These are phyloP conservation scores for Acanthosoma haemorrhoidale DNA, from an alignment of 2,888 invertebrate species.

Conservation along the genomic window DNA sequence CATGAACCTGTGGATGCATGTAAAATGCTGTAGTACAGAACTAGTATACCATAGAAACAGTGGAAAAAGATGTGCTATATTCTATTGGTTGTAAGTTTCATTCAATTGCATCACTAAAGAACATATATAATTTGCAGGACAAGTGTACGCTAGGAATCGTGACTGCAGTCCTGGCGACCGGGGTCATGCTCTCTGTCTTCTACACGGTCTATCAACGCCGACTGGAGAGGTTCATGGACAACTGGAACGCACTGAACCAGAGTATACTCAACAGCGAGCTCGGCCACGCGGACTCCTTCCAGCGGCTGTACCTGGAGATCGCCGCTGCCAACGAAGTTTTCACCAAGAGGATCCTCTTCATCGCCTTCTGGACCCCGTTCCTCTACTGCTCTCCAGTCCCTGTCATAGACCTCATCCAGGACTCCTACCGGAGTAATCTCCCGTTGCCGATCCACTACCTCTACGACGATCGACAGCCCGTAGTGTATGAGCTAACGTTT, in stretches of 20 bases:
- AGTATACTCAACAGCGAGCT: background rate
- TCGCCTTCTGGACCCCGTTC: background rate
- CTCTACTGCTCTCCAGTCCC: constrained; percentile 3
- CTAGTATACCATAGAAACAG: too few species aligned
- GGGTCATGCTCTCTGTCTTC: background rate
- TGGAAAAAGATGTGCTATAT: too few species aligned
- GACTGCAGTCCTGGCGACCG: background rate
- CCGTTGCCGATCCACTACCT: background rate
- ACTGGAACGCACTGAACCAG: background rate
- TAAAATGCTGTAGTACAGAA: too few species aligned
- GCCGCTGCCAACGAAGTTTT: background rate
- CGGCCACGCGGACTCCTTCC: background rate
- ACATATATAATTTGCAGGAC: too few species aligned
- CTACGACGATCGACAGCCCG: background rate
- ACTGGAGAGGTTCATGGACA: background rate
- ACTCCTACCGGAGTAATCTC: background rate
- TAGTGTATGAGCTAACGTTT: background rate
- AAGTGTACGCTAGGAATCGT: background rate
- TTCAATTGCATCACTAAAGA: too few species aligned
- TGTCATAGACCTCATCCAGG: constrained; percentile 7
- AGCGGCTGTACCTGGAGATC: background rate
- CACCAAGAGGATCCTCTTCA: background rate
- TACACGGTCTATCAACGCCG: background rate
- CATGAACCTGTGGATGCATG: too few species aligned
- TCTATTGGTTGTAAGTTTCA: too few species aligned